Percentiles rank a stretch among this genome's conserved stretches.
Evolutionary conservation across 2,113 vertebrate species (phyloP).

Genomic region (Prolemur simus): DNA sequence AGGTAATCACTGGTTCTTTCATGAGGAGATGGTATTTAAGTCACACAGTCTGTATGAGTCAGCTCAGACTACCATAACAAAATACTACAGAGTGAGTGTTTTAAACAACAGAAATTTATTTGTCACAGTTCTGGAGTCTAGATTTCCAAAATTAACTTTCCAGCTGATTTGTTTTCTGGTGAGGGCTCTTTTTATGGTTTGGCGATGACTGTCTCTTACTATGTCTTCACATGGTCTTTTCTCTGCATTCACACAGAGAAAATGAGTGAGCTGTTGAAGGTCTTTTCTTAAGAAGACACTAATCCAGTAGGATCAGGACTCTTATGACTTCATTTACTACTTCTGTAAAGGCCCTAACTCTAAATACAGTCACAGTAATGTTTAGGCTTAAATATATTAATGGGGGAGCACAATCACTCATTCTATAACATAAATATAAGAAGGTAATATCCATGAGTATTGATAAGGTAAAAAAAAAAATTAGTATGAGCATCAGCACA

Average conservation of each 20-base stretch:
- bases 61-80: not conserved
- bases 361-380: not conserved
- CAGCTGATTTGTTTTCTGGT: not conserved
- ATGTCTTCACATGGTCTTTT: not conserved
- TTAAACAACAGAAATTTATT: not conserved
- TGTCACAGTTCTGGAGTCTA: not conserved
- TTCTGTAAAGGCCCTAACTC: not conserved
- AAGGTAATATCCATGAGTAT: not conserved
- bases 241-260: not conserved
- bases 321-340: not conserved
- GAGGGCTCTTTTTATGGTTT: not conserved
- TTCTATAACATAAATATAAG: not conserved
- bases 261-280: fast-evolving
- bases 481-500: no score
- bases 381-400: not conserved
- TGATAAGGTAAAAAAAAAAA: not conserved
- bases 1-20: not conserved
- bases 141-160: not conserved
- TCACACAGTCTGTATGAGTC: not conserved
- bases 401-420: not conserved
- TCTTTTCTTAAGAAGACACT: not conserved
- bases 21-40: not conserved
- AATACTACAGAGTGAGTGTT: not conserved
- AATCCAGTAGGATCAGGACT: not conserved
- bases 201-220: not conserved